phyloP scores from a whole-genome alignment of 2,888 invertebrate species.

The Callimorpha dominula region DNA sequence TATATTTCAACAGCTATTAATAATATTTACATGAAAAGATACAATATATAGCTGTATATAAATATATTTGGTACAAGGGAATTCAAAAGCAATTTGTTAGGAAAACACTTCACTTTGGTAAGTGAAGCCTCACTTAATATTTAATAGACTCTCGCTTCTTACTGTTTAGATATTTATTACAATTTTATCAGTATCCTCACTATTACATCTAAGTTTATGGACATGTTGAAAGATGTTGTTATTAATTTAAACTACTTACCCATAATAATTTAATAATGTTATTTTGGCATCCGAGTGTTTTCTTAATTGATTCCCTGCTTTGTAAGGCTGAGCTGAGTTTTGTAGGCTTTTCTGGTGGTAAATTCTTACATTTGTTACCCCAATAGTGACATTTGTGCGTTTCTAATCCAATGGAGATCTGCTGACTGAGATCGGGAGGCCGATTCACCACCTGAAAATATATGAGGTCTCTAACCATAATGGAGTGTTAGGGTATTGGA shows the following conservation, averaged over 20 bases:
- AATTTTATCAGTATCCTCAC: constrained; percentile 25
- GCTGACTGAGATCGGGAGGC: no score
- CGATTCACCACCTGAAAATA: no score
- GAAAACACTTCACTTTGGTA: constrained; percentile 40
- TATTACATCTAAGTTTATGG: constrained; percentile 10
- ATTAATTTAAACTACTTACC: not conserved
- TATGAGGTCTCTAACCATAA: no score
- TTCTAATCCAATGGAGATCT: no score
- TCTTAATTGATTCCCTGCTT: not conserved
- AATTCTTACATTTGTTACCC: no score
- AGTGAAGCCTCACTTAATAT: constrained; percentile 39
- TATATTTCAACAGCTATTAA: not conserved
- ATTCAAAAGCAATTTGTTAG: constrained; percentile 47
- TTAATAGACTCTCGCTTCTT: constrained; percentile 33
- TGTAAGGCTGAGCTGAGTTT: no score
- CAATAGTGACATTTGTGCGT: no score
- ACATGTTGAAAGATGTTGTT: not conserved
- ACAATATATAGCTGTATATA: no score
- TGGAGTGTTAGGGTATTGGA: no score
- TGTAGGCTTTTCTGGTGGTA: no score
- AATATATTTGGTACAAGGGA: constrained; percentile 16
- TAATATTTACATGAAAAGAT: not conserved
- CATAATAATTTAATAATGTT: not conserved
- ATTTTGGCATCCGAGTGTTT: not conserved
- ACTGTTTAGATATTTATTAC: constrained; percentile 40